phyloP scores from a whole-genome alignment of 1,140 invertebrate genomes.

The Lepidurus apus region DNA sequence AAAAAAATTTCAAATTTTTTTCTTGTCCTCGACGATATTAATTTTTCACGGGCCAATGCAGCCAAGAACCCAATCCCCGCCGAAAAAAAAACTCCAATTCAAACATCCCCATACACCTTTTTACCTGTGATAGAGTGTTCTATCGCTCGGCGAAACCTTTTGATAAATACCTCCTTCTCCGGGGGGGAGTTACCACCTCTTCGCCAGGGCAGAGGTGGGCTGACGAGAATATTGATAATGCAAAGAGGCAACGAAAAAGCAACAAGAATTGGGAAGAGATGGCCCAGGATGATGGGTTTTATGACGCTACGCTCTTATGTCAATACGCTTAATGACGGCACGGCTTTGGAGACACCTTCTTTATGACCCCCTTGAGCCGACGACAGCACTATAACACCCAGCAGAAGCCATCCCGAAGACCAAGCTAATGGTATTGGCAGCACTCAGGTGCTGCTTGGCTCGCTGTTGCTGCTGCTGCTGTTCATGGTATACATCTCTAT shows the following conservation, averaged over 20 bases:
- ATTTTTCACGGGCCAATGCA: too few relatives aligned
- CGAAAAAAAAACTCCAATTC: not conserved
- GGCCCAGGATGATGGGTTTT: constrained; percentile 12
- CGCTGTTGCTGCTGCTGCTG: not conserved
- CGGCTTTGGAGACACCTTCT: constrained; percentile 17
- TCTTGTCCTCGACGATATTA: too few relatives aligned
- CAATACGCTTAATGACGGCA: constrained; percentile 21
- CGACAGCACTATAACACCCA: constrained; percentile 7
- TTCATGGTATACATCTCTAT: not conserved
- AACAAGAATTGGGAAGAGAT: constrained; percentile 1
- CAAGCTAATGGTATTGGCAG: constrained; percentile 18
- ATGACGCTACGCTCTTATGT: constrained; percentile 21
- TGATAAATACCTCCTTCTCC: not conserved
- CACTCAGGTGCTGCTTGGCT: not conserved
- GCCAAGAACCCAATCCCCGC: too few relatives aligned
- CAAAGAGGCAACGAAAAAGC: not conserved
- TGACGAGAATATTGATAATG: not conserved
- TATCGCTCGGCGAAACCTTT: not conserved
- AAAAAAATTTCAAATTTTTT: not conserved
- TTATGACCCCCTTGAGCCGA: constrained; percentile 20
- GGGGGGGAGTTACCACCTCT: too few relatives aligned
- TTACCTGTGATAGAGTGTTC: not conserved
- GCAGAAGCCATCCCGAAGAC: not conserved
- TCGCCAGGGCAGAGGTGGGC: too few relatives aligned
- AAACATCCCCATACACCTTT: not conserved